Base-by-base conservation (phyloP, 2,797 vertebrate genomes). In the Vultur gryphus region DNA sequence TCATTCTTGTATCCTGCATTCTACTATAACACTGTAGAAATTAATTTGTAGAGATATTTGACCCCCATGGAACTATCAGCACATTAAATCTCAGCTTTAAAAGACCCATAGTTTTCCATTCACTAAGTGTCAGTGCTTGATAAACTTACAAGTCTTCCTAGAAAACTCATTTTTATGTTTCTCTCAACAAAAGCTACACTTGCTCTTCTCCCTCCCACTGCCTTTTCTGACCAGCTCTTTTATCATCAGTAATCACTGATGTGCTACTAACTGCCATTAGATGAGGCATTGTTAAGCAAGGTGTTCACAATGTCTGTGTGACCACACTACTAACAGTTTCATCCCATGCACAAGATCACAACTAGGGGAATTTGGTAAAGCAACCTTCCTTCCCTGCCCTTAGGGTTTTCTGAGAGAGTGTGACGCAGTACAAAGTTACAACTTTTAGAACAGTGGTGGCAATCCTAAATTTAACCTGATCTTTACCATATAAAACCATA, bases 231-330 rank as follows among this genome's bases (percentile, higher is more conserved):
- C 13, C 33, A 41, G 28, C 29, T 29, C 49, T 71, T 73, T 11
- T 24, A 24, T 9, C 37, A 33, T 6, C 24, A 44, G 7, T 16
- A 51, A 44, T n/a, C 49, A 69, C 7, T 4, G 6, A 29, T 2
- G 21, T 14, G 12, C 29, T 49, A 43, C 9, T 9, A 19, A 28
- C 24, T 16, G 16, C 17, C 16, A 39, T 61, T 24, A 72, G 15
- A 39, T 0, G 0, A 29, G 35, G 13, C 16, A 24, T 0, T 31
- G 12, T 9, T 25, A 57, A 78, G 28, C 13, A 25, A 43, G 11
- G 12, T 3, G 6, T 35, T 58, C n/a, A 23, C 11, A 57, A 10
- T 17, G n/a, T 24, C 33, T 24, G 11, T 12, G 9, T 15, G 6
- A 33, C 7, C 10, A 15, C 14, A 3, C 9, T 20, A 28, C 16